These are phyloP conservation scores for Temnothorax curvispinosus DNA, from an alignment of 1,140 invertebrate genomes.

Conservation along the genomic window DNA sequence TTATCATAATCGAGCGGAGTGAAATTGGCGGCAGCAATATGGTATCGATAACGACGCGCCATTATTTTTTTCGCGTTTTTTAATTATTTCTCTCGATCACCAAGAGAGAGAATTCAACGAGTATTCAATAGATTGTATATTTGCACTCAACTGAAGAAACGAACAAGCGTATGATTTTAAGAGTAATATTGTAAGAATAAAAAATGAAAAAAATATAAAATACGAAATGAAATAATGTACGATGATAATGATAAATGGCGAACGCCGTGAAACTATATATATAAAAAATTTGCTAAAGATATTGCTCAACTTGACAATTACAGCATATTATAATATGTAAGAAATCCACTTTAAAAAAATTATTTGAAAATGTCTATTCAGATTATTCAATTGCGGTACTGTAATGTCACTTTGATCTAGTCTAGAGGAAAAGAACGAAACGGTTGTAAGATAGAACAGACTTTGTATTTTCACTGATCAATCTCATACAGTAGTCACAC, in stretches of 20 bases:
- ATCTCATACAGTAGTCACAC: conserved; percentile 73
- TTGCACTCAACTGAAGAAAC: background rate
- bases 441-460: conserved; percentile 27
- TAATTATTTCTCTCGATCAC: background rate
- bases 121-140: background rate
- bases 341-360: background rate
- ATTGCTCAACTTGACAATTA: background rate
- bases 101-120: background rate
- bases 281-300: background rate
- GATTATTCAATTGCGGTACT: background rate
- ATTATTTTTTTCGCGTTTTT: background rate
- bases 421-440: background rate
- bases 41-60: background rate
- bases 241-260: background rate
- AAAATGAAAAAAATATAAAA: background rate
- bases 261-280: background rate
- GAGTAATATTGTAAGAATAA: background rate
- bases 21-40: background rate
- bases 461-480: conserved; percentile 68
- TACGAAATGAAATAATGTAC: background rate
- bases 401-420: background rate
- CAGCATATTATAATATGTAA: background rate
- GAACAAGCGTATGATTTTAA: background rate
- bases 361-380: background rate
- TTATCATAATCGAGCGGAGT: background rate